Evolutionary conservation across 37 sponge, comb jelly and placozoan genomes (phyloP), one percentile per base, ranked within the genome.

Genomic region (Chondrosia reniformis): DNA sequence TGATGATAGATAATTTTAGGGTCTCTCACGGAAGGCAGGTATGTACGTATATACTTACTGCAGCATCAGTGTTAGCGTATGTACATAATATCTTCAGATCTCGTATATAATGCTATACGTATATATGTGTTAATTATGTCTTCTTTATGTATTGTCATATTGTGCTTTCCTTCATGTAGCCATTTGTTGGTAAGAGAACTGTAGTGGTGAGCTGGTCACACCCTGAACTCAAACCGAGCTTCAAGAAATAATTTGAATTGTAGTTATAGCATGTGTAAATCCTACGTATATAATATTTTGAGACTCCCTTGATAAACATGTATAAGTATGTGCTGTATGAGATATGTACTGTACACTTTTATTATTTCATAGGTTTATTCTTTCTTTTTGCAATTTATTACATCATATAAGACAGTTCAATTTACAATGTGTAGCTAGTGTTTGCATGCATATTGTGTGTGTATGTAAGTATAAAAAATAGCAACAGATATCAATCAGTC

Each of bases 11-110:
- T 49, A 91, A 91, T 72, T 91, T 76, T 30, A 32, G 84, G 0
- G 67, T 86, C 0, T 86, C 92, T 54, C 92, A 91, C 40, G 92
- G 86, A 56, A 61, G 92, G 46, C 89, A 88, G 83, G 88, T 88
- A 74, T 4, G 33, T 5, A 15, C 8, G 24, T 15, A 8, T 25
- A 5, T 15, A 33, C 6, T 5, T 77, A 33, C 6, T 8, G 40
- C 12, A 45, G 49, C 32, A 22, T 58, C 32, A 38, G 28, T 59
- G 9, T 55, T 32, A 31, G 4, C 37, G 24, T 9, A 27, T 57
- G 38, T 25, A 61, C 25, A 22, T 22, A 22, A 9, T 61, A 28
- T 9, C 25, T 9, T 61, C 27, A 12, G 27, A 8, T 12, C 27
- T 9, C 24, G 17, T 22, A 15, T 49, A 49, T 49, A 49, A 49